phyloP scores from a whole-genome alignment of 2,113 vertebrate genomes.

The Apeltes quadracus region DNA sequence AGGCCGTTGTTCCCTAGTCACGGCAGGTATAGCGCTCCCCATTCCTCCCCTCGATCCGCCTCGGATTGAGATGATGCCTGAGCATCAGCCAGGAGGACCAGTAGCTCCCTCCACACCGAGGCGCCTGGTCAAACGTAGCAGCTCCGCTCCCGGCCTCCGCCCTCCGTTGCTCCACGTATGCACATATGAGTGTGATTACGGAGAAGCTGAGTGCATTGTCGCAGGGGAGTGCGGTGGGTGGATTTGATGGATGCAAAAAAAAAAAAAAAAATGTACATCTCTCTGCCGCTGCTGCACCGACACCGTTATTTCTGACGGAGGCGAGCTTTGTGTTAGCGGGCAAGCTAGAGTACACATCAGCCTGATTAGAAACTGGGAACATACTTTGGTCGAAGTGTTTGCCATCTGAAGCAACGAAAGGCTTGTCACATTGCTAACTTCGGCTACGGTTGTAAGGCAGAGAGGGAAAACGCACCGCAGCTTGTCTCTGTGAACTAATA shows the following conservation, averaged over 20 bases:
- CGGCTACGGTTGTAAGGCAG: slow-evolving; percentile 19
- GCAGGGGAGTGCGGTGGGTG: slow-evolving; percentile 44
- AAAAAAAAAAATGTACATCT: no score
- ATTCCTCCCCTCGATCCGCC: no score
- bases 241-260: slow-evolving; percentile 67
- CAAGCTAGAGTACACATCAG: slow-evolving; percentile 39
- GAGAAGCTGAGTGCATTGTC: slow-evolving; percentile 27
- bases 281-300: slow-evolving; percentile 3
- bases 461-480: slow-evolving; percentile 14
- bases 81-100: no score
- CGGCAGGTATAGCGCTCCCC: no score
- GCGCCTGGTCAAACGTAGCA: no score
- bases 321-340: slow-evolving; percentile 1
- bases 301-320: slow-evolving; percentile 19
- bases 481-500: slow-evolving; percentile 41
- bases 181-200: slow-evolving; percentile 27
- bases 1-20: no score
- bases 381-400: slow-evolving; percentile 55
- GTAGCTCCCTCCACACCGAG: no score
- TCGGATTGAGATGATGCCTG: no score
- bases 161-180: slow-evolving; percentile 29
- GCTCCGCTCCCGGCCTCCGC: slow-evolving; percentile 6
- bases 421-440: slow-evolving; percentile 44
- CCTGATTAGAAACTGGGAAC: slow-evolving; percentile 46
- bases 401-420: slow-evolving; percentile 64